A percentile compares a stretch with the other conserved stretches of the same genome.
These are phyloP conservation scores for Macrotus californicus DNA, from an alignment of 2,113 vertebrate species.

Conservation along the genomic window DNA sequence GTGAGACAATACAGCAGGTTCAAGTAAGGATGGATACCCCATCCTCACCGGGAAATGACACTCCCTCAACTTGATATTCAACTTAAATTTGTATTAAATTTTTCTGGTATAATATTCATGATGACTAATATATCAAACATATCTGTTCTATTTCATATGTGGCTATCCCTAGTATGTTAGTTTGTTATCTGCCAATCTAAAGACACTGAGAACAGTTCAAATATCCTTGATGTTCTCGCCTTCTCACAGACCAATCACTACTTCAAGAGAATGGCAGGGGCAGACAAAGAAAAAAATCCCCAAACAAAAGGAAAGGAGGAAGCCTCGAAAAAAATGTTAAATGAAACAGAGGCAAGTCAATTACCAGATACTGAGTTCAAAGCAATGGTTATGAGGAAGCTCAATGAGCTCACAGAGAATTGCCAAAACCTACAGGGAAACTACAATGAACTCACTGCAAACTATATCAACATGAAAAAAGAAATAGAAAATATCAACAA, in stretches of 20 bases:
- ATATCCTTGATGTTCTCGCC: not conserved
- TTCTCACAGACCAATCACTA: not conserved
- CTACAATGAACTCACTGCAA: no score
- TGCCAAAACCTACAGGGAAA: no score
- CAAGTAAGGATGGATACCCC: not conserved
- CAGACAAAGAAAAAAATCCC: no score
- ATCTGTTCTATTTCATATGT: not conserved
- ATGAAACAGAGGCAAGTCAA: no score
- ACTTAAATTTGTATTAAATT: not conserved
- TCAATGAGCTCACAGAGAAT: no score
- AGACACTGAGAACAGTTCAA: not conserved
- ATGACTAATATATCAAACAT: not conserved
- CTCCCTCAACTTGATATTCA: not conserved
- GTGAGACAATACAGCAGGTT: not conserved
- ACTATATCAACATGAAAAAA: no score
- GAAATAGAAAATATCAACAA: no score
- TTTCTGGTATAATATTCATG: not conserved
- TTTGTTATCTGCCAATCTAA: not conserved
- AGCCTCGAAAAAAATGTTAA: no score
- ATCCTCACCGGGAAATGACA: not conserved
- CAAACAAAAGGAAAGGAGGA: no score
- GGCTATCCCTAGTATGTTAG: not conserved
- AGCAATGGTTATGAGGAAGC: no score
- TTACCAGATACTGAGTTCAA: no score
- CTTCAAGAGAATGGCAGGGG: not conserved